Conservation (phyloP, 1,140 invertebrate species). For the Leptinotarsa undecemlineata region DNA sequence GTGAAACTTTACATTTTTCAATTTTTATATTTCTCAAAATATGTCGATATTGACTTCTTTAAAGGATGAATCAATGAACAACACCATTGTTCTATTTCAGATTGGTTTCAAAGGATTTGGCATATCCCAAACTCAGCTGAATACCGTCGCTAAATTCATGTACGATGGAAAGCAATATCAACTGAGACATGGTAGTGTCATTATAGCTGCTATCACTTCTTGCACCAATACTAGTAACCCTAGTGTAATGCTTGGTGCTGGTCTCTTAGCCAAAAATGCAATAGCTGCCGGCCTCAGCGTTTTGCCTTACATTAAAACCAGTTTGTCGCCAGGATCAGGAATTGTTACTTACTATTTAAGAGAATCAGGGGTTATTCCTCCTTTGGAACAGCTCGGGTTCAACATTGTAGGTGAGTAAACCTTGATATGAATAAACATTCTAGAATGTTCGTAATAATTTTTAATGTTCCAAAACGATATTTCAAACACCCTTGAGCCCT, state of each 20-base stretch:
- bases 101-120: conserved; percentile 96
- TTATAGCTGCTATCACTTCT: conserved; percentile 96
- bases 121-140: conserved; percentile 70
- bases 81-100: conserved; percentile 55
- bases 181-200: conserved; percentile 90
- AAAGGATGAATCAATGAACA: too few relatives aligned
- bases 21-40: too few relatives aligned
- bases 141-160: conserved; percentile 71
- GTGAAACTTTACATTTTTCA: too few relatives aligned
- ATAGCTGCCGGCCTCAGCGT: conserved; percentile 88
- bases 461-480: too few relatives aligned
- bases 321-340: conserved; percentile 93
- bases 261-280: conserved; percentile 92
- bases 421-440: too few relatives aligned
- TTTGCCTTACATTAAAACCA: conserved; percentile 94
- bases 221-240: conserved; percentile 99
- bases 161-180: conserved; percentile 82
- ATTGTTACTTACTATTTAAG: conserved; percentile 96
- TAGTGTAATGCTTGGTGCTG: conserved; percentile 94
- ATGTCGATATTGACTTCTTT: too few relatives aligned
- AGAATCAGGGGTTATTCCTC: conserved; percentile 82
- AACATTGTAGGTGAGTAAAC: conserved; percentile 67
- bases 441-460: too few relatives aligned
- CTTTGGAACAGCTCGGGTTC: conserved; percentile 84
- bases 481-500: too few relatives aligned